Base-by-base conservation (phyloP, 2,797 vertebrate genomes). In the Acipenser ruthenus region DNA sequence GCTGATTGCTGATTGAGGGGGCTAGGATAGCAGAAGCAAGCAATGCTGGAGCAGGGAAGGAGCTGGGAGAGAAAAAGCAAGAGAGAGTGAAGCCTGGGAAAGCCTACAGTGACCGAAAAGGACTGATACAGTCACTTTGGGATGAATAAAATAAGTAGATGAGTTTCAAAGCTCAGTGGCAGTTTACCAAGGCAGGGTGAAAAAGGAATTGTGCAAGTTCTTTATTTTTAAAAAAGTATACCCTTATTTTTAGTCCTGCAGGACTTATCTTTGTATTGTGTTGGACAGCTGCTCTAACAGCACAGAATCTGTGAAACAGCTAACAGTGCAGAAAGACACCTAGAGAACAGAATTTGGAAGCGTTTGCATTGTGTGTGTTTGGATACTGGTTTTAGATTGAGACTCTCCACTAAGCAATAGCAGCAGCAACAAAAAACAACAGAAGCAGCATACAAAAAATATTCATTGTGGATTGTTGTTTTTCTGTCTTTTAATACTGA, bases 401-500 rank as follows among this genome's bases (percentile, higher is more conserved):
- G 37, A 37, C 37, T 37, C 5, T 37, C 37, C 37, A 37, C 4
- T 37, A 37, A 37, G 5, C 37, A 37, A 5, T 37, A 37, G 37
- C 37, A 4, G 37, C 37, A 37, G 37, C 37, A 37, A 37, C 37
- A 37, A 37, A 37, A 37, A 37, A 37, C 37, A 37, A 37, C 37
- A 37, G 37, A 4, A 37, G 37, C 3, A 37, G 37, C 37, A 37
- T 37, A 37, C 37, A 37, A 37, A 37, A 37, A 37, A 37, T 37
- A 37, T 37, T 37, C 37, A 37, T 70, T 73, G 47, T 67, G 68
- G 75, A 73, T 78, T 65, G 73, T 73, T 68, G 66, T 52, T 69
- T 78, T 81, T 78, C 82, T 78, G 80, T 67, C 78, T 69, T 83
- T 82, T 84, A 82, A 75, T 82, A 74, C 83, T 88, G 87, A 93